Evolutionary conservation across 1,140 invertebrate species (phyloP), one percentile per base, ranked within the genome.

Genomic region (Zaprionus ghesquierei): DNA sequence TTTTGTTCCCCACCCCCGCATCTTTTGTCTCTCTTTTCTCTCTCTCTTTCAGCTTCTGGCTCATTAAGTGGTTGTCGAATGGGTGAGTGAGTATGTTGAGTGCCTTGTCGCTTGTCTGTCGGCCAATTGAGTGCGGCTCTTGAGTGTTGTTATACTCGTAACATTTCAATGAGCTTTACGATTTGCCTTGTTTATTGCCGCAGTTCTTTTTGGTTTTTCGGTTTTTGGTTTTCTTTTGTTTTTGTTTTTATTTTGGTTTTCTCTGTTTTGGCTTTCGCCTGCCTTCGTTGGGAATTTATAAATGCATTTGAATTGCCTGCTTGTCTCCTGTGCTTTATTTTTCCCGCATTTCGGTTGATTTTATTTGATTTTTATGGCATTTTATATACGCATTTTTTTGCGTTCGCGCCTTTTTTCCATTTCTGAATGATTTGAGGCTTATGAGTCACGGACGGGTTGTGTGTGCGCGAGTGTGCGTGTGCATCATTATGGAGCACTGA

Each of bases 81-180:
- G 53, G 53, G 6, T 35, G 59, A 61, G 46, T 51, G 41, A 46
- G 49, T 51, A 51, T 51, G 61, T 15, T 22, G 61, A 63, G 63
- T 55, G 31, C 53, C 72, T 75, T 79, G 72, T 81, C 64, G 78
- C 73, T 76, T 77, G 59, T 77, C 49, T 50, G 49, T 46, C 61
- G 65, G 51, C 70, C 60, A 69, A 87, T 79, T 81, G 82, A 87
- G 82, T 87, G 82, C 50, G 65, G 53, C 82, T 87, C 63, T 75
- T 65, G 75, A 87, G 84, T 82, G 75, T 79, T 78, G 81, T 86
- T 59, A 35, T 68, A 54, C 69, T 72, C 63, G 63, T 54, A 86
- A 86, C 80, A 82, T 82, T 87, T 87, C 84, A 87, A 86, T 86
- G 79, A 75, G 81, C 59, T 76, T 77, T 53, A 44, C 53, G 75